Base-by-base conservation (phyloP, 2,888 invertebrate genomes). In the Drosophila monieri region DNA sequence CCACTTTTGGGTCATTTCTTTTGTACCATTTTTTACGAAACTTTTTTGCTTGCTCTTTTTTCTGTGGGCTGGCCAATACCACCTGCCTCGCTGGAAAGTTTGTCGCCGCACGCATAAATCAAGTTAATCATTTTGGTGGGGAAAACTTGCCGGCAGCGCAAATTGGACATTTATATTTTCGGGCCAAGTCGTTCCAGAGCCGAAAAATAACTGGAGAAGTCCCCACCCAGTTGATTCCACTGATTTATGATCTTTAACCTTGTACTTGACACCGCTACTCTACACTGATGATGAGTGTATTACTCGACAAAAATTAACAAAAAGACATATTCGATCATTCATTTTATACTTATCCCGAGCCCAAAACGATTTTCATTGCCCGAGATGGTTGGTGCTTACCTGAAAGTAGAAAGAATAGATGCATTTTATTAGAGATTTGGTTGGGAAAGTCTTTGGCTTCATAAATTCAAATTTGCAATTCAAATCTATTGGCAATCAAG, bases 101-200 rank as follows among this genome's bases (percentile, higher is more conserved):
- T 79, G 73, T 76, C 78, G 83, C 85, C 85, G 59, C 84, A 85
- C 88, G 84, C 88, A 85, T 85, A 87, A 85, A 87, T 85, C 88
- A 85, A 87, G 88, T 85, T 85, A 87, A 85, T 85, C 84, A 85
- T 85, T 85, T 81, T 35, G 44, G 53, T 41, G 60, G 65, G 35
- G 48, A 53, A 73, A 73, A 66, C 51, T 71, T 71, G 30, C 60
- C 56, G 70, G 70, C 48, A 54, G 66, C 88, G 77, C 85, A 85
- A 85, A 87, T 87, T 87, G 84, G 85, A 85, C 84, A 85, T 85
- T 85, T 87, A 85, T 85, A 87, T 81, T 84, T 84, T 73, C 77
- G 61, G 67, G 77, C 74, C 52, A 52, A 72, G 62, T 39, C 9
- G 8, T 15, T 61, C 37, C 60, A 62, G 30, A 10, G 61, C 58